A percentile compares a stretch with the other conserved stretches of the same genome.
Conservation (phyloP, 2,888 invertebrate genomes). For the Drosophila fulvimacula region DNA sequence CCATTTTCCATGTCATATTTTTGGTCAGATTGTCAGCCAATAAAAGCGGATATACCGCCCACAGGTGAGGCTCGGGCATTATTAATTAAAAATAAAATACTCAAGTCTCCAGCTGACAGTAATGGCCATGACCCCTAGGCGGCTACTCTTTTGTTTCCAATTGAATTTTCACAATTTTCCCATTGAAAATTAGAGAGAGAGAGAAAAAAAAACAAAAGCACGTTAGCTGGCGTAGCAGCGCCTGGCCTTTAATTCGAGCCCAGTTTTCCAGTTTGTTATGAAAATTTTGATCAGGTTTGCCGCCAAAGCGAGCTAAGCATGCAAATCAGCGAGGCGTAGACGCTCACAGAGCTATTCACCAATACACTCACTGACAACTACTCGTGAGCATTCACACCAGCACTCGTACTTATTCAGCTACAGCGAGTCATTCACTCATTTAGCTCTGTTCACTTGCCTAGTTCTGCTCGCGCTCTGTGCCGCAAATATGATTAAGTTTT, state of each 20-base stretch:
- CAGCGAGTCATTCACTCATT: conserved; percentile 43
- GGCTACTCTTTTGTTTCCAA: conserved; percentile 31
- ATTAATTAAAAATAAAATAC: conserved; percentile 59
- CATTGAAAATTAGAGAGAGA: conserved; percentile 42
- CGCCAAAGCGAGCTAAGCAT: conserved; percentile 40
- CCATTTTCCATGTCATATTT: conserved; percentile 60
- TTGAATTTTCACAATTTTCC: conserved; percentile 44
- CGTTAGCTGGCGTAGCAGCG: conserved; percentile 24
- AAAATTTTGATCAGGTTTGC: conserved; percentile 47
- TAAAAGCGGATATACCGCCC: conserved; percentile 29
- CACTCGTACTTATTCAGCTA: conserved; percentile 14
- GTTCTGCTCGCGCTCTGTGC: conserved; percentile 20
- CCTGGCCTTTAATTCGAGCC: conserved; percentile 53
- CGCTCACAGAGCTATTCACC: conserved; percentile 6
- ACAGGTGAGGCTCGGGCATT: conserved; percentile 23
- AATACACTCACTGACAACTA: conserved; percentile 1
- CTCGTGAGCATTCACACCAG: neutral
- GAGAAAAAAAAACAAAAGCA: conserved; percentile 23
- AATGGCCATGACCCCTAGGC: conserved; percentile 60
- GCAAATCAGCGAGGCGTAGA: conserved; percentile 61
- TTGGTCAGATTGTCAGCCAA: conserved; percentile 18
- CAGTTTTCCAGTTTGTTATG: conserved; percentile 55
- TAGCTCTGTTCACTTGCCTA: conserved; percentile 37
- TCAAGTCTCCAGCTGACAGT: conserved; percentile 35
- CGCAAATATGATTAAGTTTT: conserved; percentile 64